These are phyloP conservation scores for Hydrolagus colliei DNA, from an alignment of 2,797 vertebrate species.

Conservation along the genomic window DNA sequence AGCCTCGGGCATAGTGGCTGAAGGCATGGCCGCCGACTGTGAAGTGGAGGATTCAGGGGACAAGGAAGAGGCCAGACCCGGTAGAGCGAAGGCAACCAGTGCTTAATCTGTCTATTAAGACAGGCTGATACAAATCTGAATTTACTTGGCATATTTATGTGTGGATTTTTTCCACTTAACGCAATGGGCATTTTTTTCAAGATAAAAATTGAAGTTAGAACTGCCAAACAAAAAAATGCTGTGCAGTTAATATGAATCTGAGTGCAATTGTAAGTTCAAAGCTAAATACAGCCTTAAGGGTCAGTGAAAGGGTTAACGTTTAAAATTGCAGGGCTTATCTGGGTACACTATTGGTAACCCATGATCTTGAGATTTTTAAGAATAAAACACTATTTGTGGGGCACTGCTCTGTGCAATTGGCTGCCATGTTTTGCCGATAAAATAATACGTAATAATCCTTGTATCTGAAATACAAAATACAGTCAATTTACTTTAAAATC, in stretches of 20 bases:
- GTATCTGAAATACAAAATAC: too few relatives aligned
- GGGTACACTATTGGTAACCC: background rate
- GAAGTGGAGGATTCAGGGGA: too few relatives aligned
- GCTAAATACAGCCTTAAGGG: background rate
- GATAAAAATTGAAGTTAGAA: background rate
- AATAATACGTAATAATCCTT: too few relatives aligned
- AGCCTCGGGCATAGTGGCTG: too few relatives aligned
- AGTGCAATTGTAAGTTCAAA: background rate
- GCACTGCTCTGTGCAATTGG: too few relatives aligned
- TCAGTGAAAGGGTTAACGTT: background rate
- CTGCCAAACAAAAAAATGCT: background rate
- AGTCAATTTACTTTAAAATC: too few relatives aligned
- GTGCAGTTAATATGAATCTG: background rate
- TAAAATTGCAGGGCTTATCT: background rate
- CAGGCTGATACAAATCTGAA: background rate
- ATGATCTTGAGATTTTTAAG: background rate
- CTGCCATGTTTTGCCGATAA: too few relatives aligned
- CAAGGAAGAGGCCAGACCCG: too few relatives aligned
- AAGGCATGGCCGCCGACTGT: too few relatives aligned
- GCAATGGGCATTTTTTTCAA: background rate
- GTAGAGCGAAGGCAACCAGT: too few relatives aligned
- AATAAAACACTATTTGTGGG: background rate
- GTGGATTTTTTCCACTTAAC: background rate
- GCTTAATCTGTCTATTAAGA: too few relatives aligned
- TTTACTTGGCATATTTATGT: background rate